Evolutionary conservation across 2,888 invertebrate genomes (phyloP).

Genomic region (Digitonthophagus gazella): DNA sequence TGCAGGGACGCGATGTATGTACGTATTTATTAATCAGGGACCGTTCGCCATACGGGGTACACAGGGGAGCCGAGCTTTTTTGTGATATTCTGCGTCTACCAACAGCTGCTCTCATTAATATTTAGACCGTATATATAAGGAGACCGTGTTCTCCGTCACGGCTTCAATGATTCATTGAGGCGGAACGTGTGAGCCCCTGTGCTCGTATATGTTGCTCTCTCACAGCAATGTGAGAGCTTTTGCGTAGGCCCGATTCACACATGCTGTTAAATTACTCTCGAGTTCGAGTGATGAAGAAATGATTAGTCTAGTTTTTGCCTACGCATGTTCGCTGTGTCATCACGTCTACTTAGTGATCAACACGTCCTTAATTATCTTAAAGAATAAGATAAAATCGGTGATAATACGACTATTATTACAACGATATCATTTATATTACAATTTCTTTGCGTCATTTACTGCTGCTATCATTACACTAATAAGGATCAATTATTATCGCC

Average conservation of each 20-base stretch:
- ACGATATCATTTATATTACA: too few relatives aligned
- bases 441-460: too few relatives aligned
- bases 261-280: neutral
- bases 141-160: slow-evolving; percentile 16
- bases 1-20: neutral
- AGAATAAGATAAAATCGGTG: too few relatives aligned
- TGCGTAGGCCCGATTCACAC: neutral
- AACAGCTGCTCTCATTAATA: slow-evolving; percentile 16
- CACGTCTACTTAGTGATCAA: neutral
- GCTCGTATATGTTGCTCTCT: too few relatives aligned
- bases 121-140: slow-evolving; percentile 12
- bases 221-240: too few relatives aligned
- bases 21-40: neutral
- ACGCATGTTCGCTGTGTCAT: neutral
- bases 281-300: neutral
- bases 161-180: neutral
- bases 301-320: neutral
- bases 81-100: slow-evolving; percentile 7
- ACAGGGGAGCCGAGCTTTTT: neutral
- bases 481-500: too few relatives aligned
- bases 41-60: neutral
- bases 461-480: too few relatives aligned
- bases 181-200: neutral
- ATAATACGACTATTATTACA: too few relatives aligned
- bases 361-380: too few relatives aligned